These are phyloP conservation scores for Heliconius ismenius DNA, from an alignment of 2,888 invertebrate genomes.

Conservation along the genomic window DNA sequence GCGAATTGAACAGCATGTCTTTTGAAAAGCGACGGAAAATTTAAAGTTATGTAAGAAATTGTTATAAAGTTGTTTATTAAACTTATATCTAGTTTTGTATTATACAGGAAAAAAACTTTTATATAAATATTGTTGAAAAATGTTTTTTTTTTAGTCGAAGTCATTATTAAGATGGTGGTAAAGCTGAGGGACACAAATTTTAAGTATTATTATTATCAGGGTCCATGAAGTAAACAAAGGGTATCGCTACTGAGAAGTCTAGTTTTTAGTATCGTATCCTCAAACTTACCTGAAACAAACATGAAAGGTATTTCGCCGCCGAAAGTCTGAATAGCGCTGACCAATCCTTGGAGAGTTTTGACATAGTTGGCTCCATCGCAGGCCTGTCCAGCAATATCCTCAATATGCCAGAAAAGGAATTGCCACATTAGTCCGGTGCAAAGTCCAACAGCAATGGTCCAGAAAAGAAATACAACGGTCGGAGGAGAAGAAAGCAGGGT, in stretches of 20 bases:
- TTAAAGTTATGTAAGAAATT: not conserved
- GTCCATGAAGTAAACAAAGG: not conserved
- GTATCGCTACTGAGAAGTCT: too few relatives aligned
- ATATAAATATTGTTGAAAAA: not conserved
- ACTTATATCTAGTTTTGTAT: not conserved
- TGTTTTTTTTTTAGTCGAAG: not conserved
- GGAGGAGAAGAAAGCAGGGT: slow-evolving; percentile 84
- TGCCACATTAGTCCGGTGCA: slow-evolving; percentile 93
- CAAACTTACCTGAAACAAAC: slow-evolving; percentile 88
- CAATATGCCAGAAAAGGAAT: slow-evolving; percentile 92
- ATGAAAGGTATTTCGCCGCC: slow-evolving; percentile 93
- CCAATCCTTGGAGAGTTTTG: slow-evolving; percentile 88
- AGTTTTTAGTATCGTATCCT: too few relatives aligned
- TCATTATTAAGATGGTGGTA: not conserved
- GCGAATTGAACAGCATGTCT: not conserved
- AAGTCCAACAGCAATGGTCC: slow-evolving; percentile 91
- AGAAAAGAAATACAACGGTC: slow-evolving; percentile 88
- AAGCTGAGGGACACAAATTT: not conserved
- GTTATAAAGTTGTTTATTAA: too few relatives aligned
- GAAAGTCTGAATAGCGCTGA: slow-evolving; percentile 90
- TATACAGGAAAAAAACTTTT: not conserved
- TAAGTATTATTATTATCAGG: not conserved
- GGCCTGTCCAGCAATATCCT: slow-evolving; percentile 83
- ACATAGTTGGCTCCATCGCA: slow-evolving; percentile 79
- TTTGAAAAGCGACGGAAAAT: not conserved